Conservation (phyloP, 2,113 vertebrate genomes). For the Oriolus oriolus region DNA sequence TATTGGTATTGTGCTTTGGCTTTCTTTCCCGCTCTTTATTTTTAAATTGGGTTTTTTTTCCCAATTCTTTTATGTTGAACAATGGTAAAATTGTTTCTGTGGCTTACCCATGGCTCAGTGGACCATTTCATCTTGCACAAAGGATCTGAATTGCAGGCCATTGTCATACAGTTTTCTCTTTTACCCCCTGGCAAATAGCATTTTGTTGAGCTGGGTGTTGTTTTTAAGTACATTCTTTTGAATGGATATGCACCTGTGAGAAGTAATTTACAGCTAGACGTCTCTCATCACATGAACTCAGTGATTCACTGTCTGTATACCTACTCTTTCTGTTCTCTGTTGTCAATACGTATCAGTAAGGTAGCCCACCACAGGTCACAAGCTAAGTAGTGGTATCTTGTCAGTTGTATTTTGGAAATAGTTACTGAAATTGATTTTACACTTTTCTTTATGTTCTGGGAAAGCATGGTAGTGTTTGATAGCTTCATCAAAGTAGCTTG, state of each 20-base stretch:
- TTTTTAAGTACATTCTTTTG: not conserved
- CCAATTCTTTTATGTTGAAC: not conserved
- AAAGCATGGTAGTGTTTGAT: not conserved
- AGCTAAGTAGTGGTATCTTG: not conserved
- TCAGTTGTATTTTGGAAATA: not conserved
- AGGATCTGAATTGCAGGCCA: constrained; percentile 48
- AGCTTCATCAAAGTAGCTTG: not conserved
- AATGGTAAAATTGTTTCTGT: not conserved
- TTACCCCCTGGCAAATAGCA: not conserved
- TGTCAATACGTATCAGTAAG: not conserved
- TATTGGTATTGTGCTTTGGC: not conserved
- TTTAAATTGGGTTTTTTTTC: not conserved
- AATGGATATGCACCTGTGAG: not conserved
- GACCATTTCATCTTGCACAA: constrained; percentile 49
- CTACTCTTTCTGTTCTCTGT: not conserved
- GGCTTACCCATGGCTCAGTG: not conserved
- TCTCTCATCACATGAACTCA: not conserved
- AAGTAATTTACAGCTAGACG: not conserved
- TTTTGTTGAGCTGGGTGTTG: not conserved
- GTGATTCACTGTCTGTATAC: not conserved
- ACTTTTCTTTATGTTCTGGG: not conserved
- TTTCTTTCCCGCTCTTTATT: constrained; percentile 8
- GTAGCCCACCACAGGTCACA: not conserved
- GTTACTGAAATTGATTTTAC: not conserved
- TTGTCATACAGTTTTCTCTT: not conserved